Conservation (phyloP, 2,888 invertebrate species). For the Sinelater perroti region DNA sequence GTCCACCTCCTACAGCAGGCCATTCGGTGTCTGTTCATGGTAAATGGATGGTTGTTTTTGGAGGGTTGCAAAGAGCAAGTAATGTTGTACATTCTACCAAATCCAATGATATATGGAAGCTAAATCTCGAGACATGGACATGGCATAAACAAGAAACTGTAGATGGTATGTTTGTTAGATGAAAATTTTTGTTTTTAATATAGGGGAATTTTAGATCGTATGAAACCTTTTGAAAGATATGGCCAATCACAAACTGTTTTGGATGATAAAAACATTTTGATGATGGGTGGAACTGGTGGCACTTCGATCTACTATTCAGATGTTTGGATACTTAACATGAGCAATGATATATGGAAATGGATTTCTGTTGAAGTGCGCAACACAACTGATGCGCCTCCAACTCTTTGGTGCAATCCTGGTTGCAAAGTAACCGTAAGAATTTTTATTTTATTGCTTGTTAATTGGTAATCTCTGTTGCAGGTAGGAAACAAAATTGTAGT, state of each 20-base stretch:
- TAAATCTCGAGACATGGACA: constrained; percentile 76
- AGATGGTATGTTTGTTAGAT: constrained; percentile 16
- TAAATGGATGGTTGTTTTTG: constrained; percentile 84
- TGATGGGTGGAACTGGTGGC: constrained; percentile 89
- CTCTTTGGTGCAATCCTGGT: constrained; percentile 94
- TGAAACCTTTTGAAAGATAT: constrained; percentile 68
- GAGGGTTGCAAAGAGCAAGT: constrained; percentile 57
- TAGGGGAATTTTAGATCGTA: constrained; percentile 40
- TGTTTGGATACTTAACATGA: constrained; percentile 88
- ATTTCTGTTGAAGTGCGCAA: constrained; percentile 78
- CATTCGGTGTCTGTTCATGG: constrained; percentile 90
- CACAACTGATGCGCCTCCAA: constrained; percentile 81
- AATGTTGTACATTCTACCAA: constrained; percentile 58
- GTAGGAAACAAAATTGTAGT: constrained; percentile 78
- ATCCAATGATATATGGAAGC: constrained; percentile 89
- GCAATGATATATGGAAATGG: constrained; percentile 75
- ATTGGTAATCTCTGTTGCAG: no score
- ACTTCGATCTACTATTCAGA: constrained; percentile 87
- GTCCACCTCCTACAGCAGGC: constrained; percentile 86
- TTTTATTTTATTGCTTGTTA: background rate
- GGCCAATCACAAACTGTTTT: constrained; percentile 91
- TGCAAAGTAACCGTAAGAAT: constrained; percentile 68
- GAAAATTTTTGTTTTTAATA: background rate
- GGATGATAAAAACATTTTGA: constrained; percentile 79
- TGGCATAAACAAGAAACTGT: constrained; percentile 81